Evolutionary conservation across 1,140 invertebrate species (phyloP).

Genomic region (Drosophila malerkotliana): DNA sequence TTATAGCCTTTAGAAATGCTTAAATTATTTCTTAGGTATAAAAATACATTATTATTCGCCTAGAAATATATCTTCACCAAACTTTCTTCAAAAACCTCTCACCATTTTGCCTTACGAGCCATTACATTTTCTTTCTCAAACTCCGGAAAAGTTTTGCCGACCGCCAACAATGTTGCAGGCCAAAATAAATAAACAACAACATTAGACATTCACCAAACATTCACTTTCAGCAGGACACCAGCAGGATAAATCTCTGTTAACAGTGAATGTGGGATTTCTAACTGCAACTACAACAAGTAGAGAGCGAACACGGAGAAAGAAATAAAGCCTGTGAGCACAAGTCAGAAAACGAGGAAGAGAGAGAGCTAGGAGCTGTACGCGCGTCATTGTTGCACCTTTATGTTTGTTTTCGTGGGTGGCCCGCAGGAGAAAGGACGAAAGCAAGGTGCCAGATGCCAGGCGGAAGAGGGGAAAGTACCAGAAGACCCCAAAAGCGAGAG

Average conservation of each 20-base stretch:
- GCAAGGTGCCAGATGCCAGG: neutral
- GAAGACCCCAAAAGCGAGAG: neutral
- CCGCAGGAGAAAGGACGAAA: conserved; percentile 21
- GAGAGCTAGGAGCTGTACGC: conserved; percentile 61
- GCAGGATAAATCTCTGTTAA: conserved; percentile 61
- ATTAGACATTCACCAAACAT: conserved; percentile 60
- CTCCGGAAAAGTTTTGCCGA: conserved; percentile 6
- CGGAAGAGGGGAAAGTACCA: conserved; percentile 5
- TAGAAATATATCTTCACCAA: too few species aligned
- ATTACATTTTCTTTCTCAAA: conserved; percentile 19
- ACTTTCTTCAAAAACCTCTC: neutral
- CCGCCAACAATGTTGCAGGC: conserved; percentile 65
- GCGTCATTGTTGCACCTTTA: conserved; percentile 82
- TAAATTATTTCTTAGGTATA: too few species aligned
- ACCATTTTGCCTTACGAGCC: neutral
- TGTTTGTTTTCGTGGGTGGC: conserved; percentile 81
- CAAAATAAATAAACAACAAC: conserved; percentile 57
- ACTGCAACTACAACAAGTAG: conserved; percentile 34
- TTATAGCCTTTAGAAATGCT: too few species aligned
- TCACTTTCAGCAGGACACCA: conserved; percentile 62
- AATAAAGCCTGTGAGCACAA: conserved; percentile 6
- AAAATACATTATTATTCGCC: too few species aligned
- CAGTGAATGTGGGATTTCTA: conserved; percentile 29
- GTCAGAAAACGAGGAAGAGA: conserved; percentile 15
- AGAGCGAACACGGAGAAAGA: conserved; percentile 3